These are phyloP conservation scores for Chaetodon trifascialis DNA, from an alignment of 2,113 vertebrate species.

Conservation along the genomic window DNA sequence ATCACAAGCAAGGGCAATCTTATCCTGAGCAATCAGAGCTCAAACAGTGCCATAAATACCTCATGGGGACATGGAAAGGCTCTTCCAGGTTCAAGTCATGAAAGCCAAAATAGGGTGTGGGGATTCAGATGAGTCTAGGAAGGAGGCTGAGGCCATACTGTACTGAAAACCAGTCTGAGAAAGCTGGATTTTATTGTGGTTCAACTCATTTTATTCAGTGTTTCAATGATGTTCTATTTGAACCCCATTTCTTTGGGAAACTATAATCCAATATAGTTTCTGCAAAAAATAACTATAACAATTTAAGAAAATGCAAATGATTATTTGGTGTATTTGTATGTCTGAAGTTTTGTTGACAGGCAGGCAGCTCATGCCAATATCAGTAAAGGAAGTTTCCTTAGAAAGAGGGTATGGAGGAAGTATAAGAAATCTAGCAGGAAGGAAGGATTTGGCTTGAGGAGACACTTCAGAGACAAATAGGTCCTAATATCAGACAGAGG, in stretches of 20 bases:
- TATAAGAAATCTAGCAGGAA: background rate
- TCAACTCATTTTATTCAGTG: background rate
- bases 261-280: background rate
- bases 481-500: conserved; percentile 28
- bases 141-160: background rate
- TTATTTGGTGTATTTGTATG: too few relatives aligned
- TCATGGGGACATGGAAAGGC: conserved; percentile 1
- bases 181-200: background rate
- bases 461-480: conserved; percentile 21
- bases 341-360: background rate
- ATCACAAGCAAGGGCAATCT: conserved; percentile 19
- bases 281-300: background rate
- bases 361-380: background rate
- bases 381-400: background rate
- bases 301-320: background rate
- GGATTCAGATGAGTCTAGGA: conserved; percentile 3
- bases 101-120: background rate
- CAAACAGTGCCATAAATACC: background rate
- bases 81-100: background rate
- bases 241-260: background rate
- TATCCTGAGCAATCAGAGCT: conserved; percentile 12
- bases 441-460: conserved; percentile 5
- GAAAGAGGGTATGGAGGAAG: background rate
- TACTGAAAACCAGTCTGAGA: background rate
- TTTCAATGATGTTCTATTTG: background rate